Percentiles rank a stretch among this genome's conserved stretches.
phyloP scores from a whole-genome alignment of 1,140 invertebrate genomes.

The Hyles euphorbiae region DNA sequence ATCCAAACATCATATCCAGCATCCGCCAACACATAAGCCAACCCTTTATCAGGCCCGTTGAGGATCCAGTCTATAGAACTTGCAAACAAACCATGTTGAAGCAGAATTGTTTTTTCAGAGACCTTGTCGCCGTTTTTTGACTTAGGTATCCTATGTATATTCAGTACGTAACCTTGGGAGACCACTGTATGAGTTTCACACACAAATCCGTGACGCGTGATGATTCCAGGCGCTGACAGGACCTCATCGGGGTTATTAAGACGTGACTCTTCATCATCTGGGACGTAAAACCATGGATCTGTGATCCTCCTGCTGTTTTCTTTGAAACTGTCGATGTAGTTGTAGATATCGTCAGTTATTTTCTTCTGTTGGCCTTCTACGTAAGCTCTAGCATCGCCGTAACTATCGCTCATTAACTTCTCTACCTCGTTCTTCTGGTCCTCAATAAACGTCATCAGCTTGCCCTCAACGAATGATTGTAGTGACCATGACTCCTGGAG shows the following conservation, averaged over 20 bases:
- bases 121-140: slow-evolving; percentile 26
- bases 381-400: slow-evolving; percentile 44
- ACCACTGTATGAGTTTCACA: slow-evolving; percentile 80
- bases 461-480: slow-evolving; percentile 1
- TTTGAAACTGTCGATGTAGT: slow-evolving; percentile 21
- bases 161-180: slow-evolving; percentile 85
- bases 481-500: slow-evolving; percentile 2
- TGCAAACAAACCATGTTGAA: slow-evolving; percentile 87
- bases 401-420: slow-evolving; percentile 35
- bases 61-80: slow-evolving; percentile 87
- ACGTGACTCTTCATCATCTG: slow-evolving; percentile 30
- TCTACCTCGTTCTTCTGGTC: slow-evolving; percentile 42
- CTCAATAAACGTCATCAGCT: slow-evolving; percentile 38
- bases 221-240: slow-evolving; percentile 74
- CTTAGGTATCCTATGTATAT: slow-evolving; percentile 82
- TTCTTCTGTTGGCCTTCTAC: slow-evolving; percentile 43
- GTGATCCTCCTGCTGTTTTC: slow-evolving; percentile 8
- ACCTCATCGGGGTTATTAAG: slow-evolving; percentile 53
- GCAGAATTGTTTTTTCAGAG: slow-evolving; percentile 71
- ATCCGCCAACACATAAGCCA: slow-evolving; percentile 76
- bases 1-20: slow-evolving; percentile 82
- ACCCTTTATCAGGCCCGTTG: slow-evolving; percentile 78
- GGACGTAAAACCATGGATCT: slow-evolving; percentile 40
- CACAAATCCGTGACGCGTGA: slow-evolving; percentile 79
- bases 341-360: slow-evolving; percentile 33